phyloP scores from a whole-genome alignment of 2,797 vertebrate genomes.

The Aplochiton taeniatus region DNA sequence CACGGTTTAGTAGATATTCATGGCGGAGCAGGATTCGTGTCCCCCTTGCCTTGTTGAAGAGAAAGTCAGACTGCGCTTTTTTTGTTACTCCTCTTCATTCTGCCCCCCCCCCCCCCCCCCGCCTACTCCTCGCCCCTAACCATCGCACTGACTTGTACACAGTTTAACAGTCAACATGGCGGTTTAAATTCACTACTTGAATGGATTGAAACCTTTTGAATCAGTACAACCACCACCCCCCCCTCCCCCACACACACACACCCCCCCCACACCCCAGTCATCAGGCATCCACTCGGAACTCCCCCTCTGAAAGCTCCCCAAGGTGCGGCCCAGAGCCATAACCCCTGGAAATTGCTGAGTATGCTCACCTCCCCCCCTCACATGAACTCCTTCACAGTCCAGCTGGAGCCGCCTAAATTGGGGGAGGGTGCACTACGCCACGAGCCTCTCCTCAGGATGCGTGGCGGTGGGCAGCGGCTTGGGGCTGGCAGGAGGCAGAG shows the following conservation, averaged over 20 bases:
- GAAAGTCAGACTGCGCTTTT: no score
- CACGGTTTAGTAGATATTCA: slow-evolving; percentile 30
- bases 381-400: slow-evolving; percentile 21
- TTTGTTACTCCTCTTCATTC: no score
- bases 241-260: no score
- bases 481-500: slow-evolving; percentile 39
- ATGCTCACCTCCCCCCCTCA: slow-evolving; percentile 15
- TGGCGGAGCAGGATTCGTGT: slow-evolving; percentile 8
- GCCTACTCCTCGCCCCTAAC: no score
- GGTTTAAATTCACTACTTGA: background rate
- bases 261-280: background rate
- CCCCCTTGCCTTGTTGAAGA: no score
- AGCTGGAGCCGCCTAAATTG: slow-evolving; percentile 23
- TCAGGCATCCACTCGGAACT: background rate
- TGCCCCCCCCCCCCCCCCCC: no score
- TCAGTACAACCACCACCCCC: no score
- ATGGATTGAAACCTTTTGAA: background rate
- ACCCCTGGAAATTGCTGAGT: slow-evolving; percentile 10
- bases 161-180: background rate
- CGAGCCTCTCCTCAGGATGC: slow-evolving; percentile 32
- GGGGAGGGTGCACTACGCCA: slow-evolving; percentile 22
- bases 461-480: slow-evolving; percentile 55
- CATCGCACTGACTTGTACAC: no score
- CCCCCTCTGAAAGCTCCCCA: background rate
- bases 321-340: background rate